phyloP scores from a whole-genome alignment of 2,888 invertebrate species.

The Cerceris rybyensis region DNA sequence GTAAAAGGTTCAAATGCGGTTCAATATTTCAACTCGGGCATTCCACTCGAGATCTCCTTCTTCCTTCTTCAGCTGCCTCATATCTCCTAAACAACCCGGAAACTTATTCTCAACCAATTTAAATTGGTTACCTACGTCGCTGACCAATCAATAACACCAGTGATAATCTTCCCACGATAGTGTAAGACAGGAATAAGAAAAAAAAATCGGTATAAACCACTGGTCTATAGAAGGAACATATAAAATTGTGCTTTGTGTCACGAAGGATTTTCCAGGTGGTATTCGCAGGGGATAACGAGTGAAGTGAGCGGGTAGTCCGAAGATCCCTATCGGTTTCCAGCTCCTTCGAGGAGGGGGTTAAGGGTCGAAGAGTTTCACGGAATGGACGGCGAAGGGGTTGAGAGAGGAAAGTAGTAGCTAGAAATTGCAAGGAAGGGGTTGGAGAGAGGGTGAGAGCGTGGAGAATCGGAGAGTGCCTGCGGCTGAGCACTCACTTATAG shows the following conservation, averaged over 20 bases:
- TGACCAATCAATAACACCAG: conserved; percentile 35
- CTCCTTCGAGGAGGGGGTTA: conserved; percentile 48
- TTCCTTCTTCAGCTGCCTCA: background rate
- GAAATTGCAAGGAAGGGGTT: conserved; percentile 47
- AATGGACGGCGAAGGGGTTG: conserved; percentile 48
- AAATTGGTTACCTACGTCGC: conserved; percentile 19
- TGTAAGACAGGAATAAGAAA: background rate
- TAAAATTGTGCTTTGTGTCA: conserved; percentile 46
- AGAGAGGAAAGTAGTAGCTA: conserved; percentile 50
- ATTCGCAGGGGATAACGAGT: conserved; percentile 67
- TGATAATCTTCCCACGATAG: conserved; percentile 12
- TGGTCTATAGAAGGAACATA: conserved; percentile 19
- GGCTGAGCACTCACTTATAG: conserved; percentile 75
- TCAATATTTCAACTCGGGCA: too few species aligned
- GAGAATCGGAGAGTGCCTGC: conserved; percentile 65
- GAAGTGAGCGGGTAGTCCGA: conserved; percentile 64
- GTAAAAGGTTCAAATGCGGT: too few species aligned
- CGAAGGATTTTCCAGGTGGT: conserved; percentile 57
- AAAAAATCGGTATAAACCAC: background rate
- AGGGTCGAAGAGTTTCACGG: conserved; percentile 36
- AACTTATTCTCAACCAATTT: conserved; percentile 18
- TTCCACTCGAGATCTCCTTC: background rate
- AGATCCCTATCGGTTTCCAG: conserved; percentile 64
- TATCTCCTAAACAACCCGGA: conserved; percentile 1
- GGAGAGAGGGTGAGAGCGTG: conserved; percentile 39